A percentile compares a stretch with the other conserved stretches of the same genome.
These are phyloP conservation scores for Syndactyla subalaris DNA, from an alignment of 2,797 vertebrate species.

Conservation along the genomic window DNA sequence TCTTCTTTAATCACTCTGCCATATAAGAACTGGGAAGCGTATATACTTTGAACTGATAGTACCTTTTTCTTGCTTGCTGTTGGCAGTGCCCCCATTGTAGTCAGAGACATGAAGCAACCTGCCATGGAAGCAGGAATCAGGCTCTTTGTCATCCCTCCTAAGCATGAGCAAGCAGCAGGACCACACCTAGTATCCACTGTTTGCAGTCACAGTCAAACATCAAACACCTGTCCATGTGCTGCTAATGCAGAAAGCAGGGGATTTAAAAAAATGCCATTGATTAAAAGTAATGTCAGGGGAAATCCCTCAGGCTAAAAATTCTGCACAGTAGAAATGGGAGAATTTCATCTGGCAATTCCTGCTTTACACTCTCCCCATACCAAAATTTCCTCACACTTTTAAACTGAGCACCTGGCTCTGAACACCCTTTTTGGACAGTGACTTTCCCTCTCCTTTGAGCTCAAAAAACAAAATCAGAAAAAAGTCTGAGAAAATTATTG, in stretches of 20 bases:
- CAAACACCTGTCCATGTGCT: neutral
- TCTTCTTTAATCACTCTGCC: neutral
- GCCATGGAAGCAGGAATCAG: neutral
- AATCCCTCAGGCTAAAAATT: neutral
- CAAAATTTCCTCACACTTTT: neutral
- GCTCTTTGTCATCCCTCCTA: neutral
- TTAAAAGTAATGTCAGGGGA: neutral
- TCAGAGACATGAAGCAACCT: neutral
- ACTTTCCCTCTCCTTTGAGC: neutral
- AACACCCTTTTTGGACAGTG: neutral
- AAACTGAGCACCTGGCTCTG: neutral
- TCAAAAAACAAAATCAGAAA: neutral
- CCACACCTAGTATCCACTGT: neutral
- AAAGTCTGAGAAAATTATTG: neutral
- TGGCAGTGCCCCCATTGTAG: rapidly evolving
- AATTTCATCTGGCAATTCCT: neutral
- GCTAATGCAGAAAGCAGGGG: neutral
- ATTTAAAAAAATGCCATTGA: neutral
- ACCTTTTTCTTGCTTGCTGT: neutral
- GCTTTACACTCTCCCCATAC: neutral
- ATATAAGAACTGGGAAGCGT: neutral
- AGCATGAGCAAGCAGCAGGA: neutral
- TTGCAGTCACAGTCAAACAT: neutral
- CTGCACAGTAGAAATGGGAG: neutral
- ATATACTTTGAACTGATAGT: neutral